Evolutionary conservation across 2,797 vertebrate species (phyloP).

Genomic region (Micromesistius poutassou): DNA sequence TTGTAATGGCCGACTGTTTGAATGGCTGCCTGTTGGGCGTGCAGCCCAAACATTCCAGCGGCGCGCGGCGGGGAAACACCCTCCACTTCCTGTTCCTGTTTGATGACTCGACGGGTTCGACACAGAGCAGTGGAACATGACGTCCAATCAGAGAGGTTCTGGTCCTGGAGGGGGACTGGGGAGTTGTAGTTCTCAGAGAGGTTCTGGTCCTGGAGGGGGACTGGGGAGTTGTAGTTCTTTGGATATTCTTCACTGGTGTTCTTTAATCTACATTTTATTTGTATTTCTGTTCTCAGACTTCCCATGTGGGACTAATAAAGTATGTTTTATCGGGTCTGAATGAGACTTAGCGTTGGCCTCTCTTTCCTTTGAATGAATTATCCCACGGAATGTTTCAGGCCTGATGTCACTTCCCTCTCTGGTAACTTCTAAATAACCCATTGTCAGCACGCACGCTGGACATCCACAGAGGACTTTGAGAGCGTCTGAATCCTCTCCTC

Average conservation of each 20-base stretch:
- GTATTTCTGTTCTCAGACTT: background rate
- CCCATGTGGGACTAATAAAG: background rate
- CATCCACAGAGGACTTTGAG: background rate
- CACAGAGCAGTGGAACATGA: conserved; percentile 47
- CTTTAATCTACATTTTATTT: background rate
- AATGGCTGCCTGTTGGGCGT: conserved; percentile 50
- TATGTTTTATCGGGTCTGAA: background rate
- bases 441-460: conserved; percentile 10
- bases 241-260: no score
- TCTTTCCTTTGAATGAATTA: background rate
- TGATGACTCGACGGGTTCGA: conserved; percentile 39
- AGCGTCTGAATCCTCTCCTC: background rate
- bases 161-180: no score
- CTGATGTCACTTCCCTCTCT: conserved; percentile 6
- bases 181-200: no score
- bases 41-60: conserved; percentile 68
- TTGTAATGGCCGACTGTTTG: conserved; percentile 49
- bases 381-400: conserved; percentile 9
- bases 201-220: no score
- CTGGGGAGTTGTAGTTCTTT: no score
- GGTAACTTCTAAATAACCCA: conserved; percentile 10
- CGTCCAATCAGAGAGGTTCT: background rate
- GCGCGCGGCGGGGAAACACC: conserved; percentile 57
- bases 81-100: conserved; percentile 53
- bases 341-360: background rate